Base-by-base conservation (phyloP, 2,113 vertebrate genomes). In the Phoxinus phoxinus region DNA sequence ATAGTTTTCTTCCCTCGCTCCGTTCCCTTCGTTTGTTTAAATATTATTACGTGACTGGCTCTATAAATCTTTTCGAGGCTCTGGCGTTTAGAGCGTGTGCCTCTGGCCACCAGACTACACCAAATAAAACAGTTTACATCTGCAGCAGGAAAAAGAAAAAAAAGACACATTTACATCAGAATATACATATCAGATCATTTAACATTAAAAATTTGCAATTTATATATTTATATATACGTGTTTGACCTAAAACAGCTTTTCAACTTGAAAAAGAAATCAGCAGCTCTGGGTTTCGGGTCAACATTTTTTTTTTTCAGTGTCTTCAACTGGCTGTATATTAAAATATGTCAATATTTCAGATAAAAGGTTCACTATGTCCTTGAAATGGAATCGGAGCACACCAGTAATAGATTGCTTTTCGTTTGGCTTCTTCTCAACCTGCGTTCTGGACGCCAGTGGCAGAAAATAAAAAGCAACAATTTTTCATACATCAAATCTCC, bases 71-170 rank as follows among this genome's bases (percentile, higher is more conserved):
- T 92, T 92, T 94, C 93, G 95, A 97, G 95, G 93, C 92, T 96
- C 96, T 96, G 97, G 96, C 96, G 97, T 97, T 96, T 96, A 94
- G 93, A 93, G 96, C 95, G 96, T 96, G 96, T 97, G 96, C 96
- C 96, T 96, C 94, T 87, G 94, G 95, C 95, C 92, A 84, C 93
- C 93, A 91, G 90, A 94, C 74, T 91, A 84, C 86, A 53, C 89
- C 91, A 86, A 90, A 91, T 71, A 56, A 92, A 93, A 91, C 85
- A 85, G 86, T 88, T 84, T 80, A 91, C 91, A 88, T 89, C 86
- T 89, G 90, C 89, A 89, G 90, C 93, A 90, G 91, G 89, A 92
- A 92, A 93, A 93, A 48, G 13, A 88, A 84, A 90, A 88, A 84
- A 90, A 84, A 84, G 86, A 89, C 88, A 89, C 87, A 89, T 86